Conservation (phyloP, 2,797 vertebrate genomes). For the Girardinus metallicus region DNA sequence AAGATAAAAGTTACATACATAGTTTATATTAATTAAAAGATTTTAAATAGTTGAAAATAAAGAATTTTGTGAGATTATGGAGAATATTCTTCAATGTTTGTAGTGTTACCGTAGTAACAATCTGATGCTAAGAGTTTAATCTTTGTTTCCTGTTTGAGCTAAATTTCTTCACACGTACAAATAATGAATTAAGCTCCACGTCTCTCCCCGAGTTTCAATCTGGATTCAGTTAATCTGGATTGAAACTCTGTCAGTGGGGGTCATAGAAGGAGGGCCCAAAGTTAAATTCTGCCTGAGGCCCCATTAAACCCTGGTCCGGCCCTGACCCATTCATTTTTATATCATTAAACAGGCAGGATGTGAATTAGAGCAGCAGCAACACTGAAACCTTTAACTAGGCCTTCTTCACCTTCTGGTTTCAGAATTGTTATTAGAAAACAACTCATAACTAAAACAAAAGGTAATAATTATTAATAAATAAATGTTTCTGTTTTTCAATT, state of each 20-base stretch:
- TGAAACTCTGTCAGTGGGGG: no score
- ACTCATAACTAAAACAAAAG: not conserved
- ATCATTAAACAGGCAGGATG: not conserved
- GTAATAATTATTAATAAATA: not conserved
- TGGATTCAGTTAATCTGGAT: no score
- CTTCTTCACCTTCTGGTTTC: no score
- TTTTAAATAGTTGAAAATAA: not conserved
- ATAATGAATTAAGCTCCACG: not conserved
- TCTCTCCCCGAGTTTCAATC: no score
- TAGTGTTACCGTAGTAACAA: not conserved
- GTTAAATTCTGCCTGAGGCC: not conserved
- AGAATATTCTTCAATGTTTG: not conserved
- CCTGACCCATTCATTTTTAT: not conserved
- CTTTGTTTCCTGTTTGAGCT: not conserved
- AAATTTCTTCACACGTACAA: not conserved
- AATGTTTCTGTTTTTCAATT: no score
- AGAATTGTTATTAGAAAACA: not conserved
- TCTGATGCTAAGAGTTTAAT: not conserved
- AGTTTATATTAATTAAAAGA: no score
- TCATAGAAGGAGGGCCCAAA: not conserved
- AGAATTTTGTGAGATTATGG: not conserved
- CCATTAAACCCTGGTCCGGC: no score
- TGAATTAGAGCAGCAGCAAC: no score
- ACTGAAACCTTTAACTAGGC: not conserved
- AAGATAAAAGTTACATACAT: no score